A percentile compares a stretch with the other conserved stretches of the same genome.
Conservation (phyloP, 2,888 invertebrate genomes). For the Dicranocentrus wangi region DNA sequence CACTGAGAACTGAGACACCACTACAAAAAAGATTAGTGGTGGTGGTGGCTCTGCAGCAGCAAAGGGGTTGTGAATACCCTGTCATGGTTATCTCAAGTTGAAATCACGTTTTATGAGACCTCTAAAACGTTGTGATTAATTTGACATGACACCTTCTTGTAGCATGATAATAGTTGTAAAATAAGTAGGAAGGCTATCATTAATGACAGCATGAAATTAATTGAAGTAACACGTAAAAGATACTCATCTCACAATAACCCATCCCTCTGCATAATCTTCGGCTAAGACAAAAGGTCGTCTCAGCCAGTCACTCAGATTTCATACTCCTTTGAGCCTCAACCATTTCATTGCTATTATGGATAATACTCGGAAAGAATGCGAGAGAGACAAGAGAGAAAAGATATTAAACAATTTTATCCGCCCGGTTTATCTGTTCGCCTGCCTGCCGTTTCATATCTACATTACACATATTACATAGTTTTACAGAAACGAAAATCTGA, state of each 20-base stretch:
- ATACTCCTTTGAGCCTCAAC: slow-evolving; percentile 28
- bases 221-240: slow-evolving; percentile 50
- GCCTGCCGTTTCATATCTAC: too few species aligned
- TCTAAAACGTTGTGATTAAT: slow-evolving; percentile 53
- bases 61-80: slow-evolving; percentile 46
- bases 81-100: slow-evolving; percentile 53
- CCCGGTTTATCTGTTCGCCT: slow-evolving; percentile 51
- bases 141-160: slow-evolving; percentile 61
- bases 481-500: not conserved
- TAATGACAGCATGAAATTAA: slow-evolving; percentile 65
- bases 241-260: slow-evolving; percentile 10
- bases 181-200: slow-evolving; percentile 59
- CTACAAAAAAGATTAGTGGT: slow-evolving; percentile 27
- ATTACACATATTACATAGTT: slow-evolving; percentile 9
- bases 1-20: not conserved
- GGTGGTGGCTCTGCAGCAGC: not conserved
- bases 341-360: slow-evolving; percentile 38
- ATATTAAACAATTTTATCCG: slow-evolving; percentile 53
- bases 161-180: slow-evolving; percentile 57
- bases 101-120: slow-evolving; percentile 49
- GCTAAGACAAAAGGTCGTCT: slow-evolving; percentile 54
- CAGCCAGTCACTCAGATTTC: slow-evolving; percentile 28
- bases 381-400: slow-evolving; percentile 3
- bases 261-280: not conserved
- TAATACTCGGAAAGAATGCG: slow-evolving; percentile 26